A percentile compares a stretch with the other conserved stretches of the same genome.
Conservation (phyloP, 2,888 invertebrate genomes). For the Hyppa rectilinea region DNA sequence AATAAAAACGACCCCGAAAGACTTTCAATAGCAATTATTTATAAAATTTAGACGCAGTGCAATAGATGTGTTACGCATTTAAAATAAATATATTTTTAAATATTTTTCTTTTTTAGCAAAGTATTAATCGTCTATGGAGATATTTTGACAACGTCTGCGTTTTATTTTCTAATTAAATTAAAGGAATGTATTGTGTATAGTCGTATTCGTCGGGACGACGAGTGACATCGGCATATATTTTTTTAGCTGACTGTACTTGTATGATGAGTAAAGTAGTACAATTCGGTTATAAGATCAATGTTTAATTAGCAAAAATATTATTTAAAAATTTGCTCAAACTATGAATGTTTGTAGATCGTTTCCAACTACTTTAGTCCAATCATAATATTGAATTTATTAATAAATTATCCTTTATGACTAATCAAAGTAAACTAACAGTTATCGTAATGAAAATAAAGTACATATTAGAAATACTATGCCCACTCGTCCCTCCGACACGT, state of each 20-base stretch:
- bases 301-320: constrained; percentile 38
- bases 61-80: constrained; percentile 67
- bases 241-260: constrained; percentile 49
- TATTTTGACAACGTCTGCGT: constrained; percentile 61
- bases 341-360: constrained; percentile 22
- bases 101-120: constrained; percentile 62
- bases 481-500: constrained; percentile 65
- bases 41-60: constrained; percentile 57
- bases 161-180: constrained; percentile 63
- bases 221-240: constrained; percentile 51
- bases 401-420: background rate
- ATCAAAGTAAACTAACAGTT: constrained; percentile 24
- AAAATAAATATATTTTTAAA: constrained; percentile 64
- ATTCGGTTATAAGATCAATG: constrained; percentile 44
- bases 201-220: constrained; percentile 54
- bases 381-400: constrained; percentile 4
- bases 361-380: constrained; percentile 26
- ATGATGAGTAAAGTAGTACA: constrained; percentile 39
- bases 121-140: constrained; percentile 65
- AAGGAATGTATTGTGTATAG: constrained; percentile 63
- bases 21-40: constrained; percentile 45
- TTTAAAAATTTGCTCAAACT: constrained; percentile 54
- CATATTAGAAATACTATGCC: constrained; percentile 64
- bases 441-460: constrained; percentile 56
- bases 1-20: background rate